Evolutionary conservation across 2,888 invertebrate species (phyloP).

Genomic region (Entomobrya proxima): DNA sequence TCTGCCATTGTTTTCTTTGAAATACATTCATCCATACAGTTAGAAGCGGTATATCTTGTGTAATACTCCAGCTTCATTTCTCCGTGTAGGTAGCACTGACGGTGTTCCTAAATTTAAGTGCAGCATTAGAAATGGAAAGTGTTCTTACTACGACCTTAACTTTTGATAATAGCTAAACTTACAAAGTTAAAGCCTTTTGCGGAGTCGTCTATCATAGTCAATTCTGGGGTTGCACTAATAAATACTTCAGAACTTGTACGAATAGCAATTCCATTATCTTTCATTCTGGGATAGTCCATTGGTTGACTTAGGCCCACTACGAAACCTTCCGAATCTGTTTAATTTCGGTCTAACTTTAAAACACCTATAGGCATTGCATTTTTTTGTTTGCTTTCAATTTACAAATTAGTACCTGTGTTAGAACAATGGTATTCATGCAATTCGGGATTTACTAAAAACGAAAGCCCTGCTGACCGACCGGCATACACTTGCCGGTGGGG

Average conservation of each 20-base stretch:
- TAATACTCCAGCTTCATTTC: no score
- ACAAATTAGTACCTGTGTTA: conserved; percentile 54
- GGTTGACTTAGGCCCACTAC: not conserved
- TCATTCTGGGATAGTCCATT: conserved; percentile 12
- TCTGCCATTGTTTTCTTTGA: no score
- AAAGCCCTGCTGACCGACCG: conserved; percentile 72
- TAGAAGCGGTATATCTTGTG: no score
- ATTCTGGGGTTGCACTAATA: not conserved
- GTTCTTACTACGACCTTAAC: no score
- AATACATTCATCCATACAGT: no score
- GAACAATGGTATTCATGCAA: conserved; percentile 73
- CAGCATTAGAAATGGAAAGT: no score
- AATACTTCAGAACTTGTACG: conserved; percentile 13
- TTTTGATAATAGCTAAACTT: no score
- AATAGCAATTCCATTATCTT: conserved; percentile 30
- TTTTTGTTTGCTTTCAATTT: conserved; percentile 49
- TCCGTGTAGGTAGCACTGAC: no score
- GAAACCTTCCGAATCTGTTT: not conserved
- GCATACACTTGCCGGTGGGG: conserved; percentile 69
- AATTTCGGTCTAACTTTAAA: no score
- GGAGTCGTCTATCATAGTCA: not conserved
- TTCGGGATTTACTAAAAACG: conserved; percentile 71
- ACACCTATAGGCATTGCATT: conserved; percentile 56
- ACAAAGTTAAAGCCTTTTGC: no score
- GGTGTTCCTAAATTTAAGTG: no score